A percentile compares a stretch with the other conserved stretches of the same genome.
Evolutionary conservation across 2,888 invertebrate species (phyloP).

Genomic region (Ormyrus thymus): DNA sequence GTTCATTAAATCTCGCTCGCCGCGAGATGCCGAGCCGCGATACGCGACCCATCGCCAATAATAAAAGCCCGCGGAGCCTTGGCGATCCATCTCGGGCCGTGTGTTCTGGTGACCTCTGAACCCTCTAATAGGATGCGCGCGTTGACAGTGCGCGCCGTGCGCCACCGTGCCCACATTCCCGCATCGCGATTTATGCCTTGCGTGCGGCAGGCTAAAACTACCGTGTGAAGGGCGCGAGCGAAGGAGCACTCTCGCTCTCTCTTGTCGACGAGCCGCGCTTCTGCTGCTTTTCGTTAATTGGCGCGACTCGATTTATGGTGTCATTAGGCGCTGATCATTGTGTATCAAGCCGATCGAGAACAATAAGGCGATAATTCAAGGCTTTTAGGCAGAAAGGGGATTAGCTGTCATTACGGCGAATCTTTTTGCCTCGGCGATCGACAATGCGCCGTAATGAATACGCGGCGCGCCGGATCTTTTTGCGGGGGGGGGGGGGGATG

Average conservation of each 20-base stretch:
- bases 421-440: no score
- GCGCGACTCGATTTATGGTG: conserved; percentile 6
- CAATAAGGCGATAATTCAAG: conserved; percentile 8
- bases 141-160: conserved; percentile 55
- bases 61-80: no score
- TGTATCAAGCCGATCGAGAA: neutral
- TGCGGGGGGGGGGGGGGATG: no score
- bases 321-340: neutral
- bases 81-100: conserved; percentile 60
- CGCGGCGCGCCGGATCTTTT: no score
- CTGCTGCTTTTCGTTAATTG: conserved; percentile 22
- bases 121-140: conserved; percentile 70
- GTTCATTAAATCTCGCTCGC: no score
- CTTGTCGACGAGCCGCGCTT: neutral
- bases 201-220: conserved; percentile 22
- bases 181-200: conserved; percentile 38
- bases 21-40: no score
- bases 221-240: conserved; percentile 27
- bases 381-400: neutral
- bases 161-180: conserved; percentile 70
- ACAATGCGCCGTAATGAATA: no score
- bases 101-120: conserved; percentile 68
- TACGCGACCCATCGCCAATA: no score
- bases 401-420: no score
- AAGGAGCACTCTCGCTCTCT: neutral